Evolutionary conservation across 2,888 invertebrate species (phyloP), one percentile per base, ranked within the genome.

Genomic region (Rugalucina vietnamica): DNA sequence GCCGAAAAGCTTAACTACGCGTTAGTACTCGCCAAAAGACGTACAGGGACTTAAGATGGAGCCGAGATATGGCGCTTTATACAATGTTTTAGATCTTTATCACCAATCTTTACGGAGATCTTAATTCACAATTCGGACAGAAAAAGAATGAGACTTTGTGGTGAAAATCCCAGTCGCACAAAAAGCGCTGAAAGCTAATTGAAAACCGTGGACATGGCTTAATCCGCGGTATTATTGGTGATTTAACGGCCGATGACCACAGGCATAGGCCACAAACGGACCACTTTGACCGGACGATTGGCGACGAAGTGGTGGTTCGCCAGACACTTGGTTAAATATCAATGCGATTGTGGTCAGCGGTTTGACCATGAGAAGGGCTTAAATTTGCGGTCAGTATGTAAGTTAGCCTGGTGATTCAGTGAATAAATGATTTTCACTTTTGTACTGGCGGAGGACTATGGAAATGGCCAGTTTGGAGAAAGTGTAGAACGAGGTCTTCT

Each of bases 131-230:
- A 34, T 34, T 12, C 65, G 65, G 65, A 65, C 65, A 65, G 65
- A 5, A 34, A 43, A 65, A 65, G 65, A 65, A 65, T 65, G 27
- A 65, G 34, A 65, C 34, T 65, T 65, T 65, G 34, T 65, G 34
- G 21, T 34, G 34, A 65, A 65, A 65, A 34, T 65, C 65, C 78
- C 81, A 85, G 83, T 87, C 82, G 76, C 87, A 82, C 87, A 39
- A 50, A 79, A 81, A 69, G 84, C 84, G 87, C 84, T 84, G 87
- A 85, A 87, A 87, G 87, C 82, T 84, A 87, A 79, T 82, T 76
- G 79, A 79, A 81, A 81, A 60, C 72, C 54, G 76, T 29, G 78
- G 82, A 83, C 73, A 54, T 82, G 71, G 82, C 82, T 65, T 65
- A 65, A 65, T 65, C 65, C 65, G 65, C 18, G 65, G 81, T 82